Conservation (phyloP, 2,797 vertebrate species). For the Anguilla marmorata region DNA sequence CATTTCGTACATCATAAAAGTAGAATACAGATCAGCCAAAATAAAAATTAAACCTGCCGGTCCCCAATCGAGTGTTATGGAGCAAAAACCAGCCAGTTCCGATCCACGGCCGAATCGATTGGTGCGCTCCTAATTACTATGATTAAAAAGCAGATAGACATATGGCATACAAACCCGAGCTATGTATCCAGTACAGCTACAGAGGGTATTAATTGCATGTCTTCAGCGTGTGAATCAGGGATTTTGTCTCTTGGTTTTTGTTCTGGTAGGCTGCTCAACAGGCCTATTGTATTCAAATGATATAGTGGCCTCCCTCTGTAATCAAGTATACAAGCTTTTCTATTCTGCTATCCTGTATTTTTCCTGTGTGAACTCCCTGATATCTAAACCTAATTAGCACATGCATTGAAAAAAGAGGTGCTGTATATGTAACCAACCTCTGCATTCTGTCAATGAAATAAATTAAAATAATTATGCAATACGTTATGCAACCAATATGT, state of each 20-base stretch:
- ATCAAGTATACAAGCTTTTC: background rate
- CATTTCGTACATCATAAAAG: no score
- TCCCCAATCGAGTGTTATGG: no score
- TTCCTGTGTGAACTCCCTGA: background rate
- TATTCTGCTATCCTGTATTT: background rate
- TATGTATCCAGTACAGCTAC: background rate
- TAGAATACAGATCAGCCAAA: no score
- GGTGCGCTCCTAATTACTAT: background rate
- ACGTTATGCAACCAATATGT: background rate
- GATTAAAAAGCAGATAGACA: background rate
- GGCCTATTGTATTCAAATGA: background rate
- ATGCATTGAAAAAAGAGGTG: background rate
- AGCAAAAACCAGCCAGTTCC: no score
- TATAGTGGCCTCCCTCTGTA: background rate
- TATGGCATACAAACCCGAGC: background rate
- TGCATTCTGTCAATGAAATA: background rate
- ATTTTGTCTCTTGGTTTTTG: background rate
- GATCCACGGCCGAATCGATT: no score
- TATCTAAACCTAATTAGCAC: slow-evolving; percentile 2
- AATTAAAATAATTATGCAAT: background rate
- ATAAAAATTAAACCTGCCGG: no score
- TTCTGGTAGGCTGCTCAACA: background rate
- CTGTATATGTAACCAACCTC: background rate
- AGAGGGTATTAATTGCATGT: background rate
- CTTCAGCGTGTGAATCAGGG: background rate